A percentile compares a stretch with the other conserved stretches of the same genome.
Conservation (phyloP, 2,113 vertebrate genomes). For the Porphyrio hochstetteri region DNA sequence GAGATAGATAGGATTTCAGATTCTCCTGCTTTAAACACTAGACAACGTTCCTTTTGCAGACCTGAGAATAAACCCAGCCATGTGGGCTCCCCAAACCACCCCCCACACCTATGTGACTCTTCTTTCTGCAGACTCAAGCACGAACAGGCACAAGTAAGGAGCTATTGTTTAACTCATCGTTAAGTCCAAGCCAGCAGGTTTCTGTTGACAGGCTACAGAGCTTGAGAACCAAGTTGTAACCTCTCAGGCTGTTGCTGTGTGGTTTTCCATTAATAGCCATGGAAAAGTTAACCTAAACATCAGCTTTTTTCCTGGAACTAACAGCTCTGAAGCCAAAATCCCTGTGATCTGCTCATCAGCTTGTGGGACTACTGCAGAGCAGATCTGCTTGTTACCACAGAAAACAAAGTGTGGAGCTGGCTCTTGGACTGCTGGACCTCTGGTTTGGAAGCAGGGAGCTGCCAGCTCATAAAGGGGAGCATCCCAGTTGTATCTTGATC, state of each 20-base stretch:
- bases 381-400: neutral
- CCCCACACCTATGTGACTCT: rapidly evolving
- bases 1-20: neutral
- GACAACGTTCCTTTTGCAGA: rapidly evolving
- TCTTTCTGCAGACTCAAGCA: neutral
- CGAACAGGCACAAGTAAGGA: rapidly evolving
- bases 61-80: neutral
- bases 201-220: neutral
- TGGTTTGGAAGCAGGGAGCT: neutral
- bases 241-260: neutral
- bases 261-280: constrained; percentile 19
- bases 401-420: neutral
- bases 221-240: neutral
- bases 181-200: neutral
- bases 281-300: constrained; percentile 58
- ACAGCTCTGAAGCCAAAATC: neutral
- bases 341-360: neutral
- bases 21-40: neutral
- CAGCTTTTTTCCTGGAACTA: constrained; percentile 41
- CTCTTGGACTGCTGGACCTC: neutral
- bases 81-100: neutral
- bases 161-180: neutral
- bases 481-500: neutral
- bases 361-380: neutral
- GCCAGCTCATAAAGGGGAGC: neutral